Conservation (phyloP, 2,797 vertebrate species). For the Danio kyathit region DNA sequence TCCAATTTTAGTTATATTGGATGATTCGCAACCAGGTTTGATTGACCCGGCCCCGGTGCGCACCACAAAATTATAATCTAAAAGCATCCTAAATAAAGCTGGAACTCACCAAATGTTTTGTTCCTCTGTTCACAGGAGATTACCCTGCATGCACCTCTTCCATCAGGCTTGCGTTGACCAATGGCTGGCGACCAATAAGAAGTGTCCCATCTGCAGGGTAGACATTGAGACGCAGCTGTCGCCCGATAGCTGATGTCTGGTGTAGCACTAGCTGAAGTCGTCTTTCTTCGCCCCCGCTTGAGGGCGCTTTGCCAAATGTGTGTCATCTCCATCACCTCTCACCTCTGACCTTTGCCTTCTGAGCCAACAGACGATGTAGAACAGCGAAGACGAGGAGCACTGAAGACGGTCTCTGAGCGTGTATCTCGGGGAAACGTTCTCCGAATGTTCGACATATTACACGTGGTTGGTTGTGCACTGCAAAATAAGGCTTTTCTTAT, state of each 20-base stretch:
- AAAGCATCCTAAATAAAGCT: no score
- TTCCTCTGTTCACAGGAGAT: conserved; percentile 81
- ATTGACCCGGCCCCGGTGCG: no score
- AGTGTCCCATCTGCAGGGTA: conserved; percentile 99
- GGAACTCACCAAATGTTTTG: background rate
- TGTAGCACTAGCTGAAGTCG: conserved; percentile 67
- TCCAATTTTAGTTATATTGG: no score
- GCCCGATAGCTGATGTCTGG: conserved; percentile 91
- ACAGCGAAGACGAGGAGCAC: conserved; percentile 75
- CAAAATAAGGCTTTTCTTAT: no score
- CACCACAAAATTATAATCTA: no score
- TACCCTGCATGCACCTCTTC: conserved; percentile 99
- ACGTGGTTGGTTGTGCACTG: conserved; percentile 41
- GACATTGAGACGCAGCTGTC: conserved; percentile 99
- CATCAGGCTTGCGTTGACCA: conserved; percentile 98
- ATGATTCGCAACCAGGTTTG: no score
- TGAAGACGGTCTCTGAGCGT: conserved; percentile 65
- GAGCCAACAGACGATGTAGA: conserved; percentile 87
- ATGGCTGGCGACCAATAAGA: conserved; percentile 98
- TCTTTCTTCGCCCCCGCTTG: conserved; percentile 71
- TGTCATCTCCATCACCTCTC: conserved; percentile 76
- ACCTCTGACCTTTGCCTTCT: conserved; percentile 90
- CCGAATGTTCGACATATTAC: conserved; percentile 45
- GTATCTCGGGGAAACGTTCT: conserved; percentile 2
- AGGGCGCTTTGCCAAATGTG: conserved; percentile 82